Percentiles rank a stretch among this genome's conserved stretches.
Conservation (phyloP, 2,113 vertebrate species). For the Tauraco erythrolophus region DNA sequence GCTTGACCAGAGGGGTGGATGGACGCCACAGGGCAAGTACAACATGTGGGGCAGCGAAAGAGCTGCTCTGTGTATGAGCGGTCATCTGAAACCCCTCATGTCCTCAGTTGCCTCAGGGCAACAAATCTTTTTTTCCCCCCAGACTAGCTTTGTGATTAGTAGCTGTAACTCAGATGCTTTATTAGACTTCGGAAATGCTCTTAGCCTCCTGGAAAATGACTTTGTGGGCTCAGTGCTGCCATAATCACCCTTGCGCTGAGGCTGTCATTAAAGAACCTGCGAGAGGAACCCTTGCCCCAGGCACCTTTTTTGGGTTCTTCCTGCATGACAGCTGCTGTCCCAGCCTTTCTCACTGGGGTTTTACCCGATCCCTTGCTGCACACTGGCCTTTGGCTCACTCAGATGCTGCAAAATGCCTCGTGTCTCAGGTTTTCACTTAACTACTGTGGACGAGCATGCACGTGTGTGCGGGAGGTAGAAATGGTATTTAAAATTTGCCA, state of each 20-base stretch:
- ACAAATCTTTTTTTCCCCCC: neutral
- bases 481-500: neutral
- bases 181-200: neutral
- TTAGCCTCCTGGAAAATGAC: neutral
- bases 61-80: neutral
- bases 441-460: neutral
- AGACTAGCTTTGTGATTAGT: neutral
- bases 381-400: neutral
- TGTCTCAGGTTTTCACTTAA: neutral
- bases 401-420: neutral
- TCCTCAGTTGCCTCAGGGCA: neutral
- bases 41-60: neutral
- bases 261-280: neutral
- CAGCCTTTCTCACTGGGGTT: neutral
- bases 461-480: neutral
- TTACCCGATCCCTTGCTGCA: neutral
- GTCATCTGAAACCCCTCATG: neutral
- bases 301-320: neutral
- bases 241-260: neutral
- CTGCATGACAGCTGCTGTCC: neutral
- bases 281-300: neutral
- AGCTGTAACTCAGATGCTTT: neutral
- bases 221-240: neutral
- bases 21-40: rapidly evolving
- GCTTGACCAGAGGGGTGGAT: neutral